Percentiles rank a stretch among this genome's conserved stretches.
Evolutionary conservation across 92 coral and sea anemone species (phyloP).

Genomic region (Epizoanthus fatuus): DNA sequence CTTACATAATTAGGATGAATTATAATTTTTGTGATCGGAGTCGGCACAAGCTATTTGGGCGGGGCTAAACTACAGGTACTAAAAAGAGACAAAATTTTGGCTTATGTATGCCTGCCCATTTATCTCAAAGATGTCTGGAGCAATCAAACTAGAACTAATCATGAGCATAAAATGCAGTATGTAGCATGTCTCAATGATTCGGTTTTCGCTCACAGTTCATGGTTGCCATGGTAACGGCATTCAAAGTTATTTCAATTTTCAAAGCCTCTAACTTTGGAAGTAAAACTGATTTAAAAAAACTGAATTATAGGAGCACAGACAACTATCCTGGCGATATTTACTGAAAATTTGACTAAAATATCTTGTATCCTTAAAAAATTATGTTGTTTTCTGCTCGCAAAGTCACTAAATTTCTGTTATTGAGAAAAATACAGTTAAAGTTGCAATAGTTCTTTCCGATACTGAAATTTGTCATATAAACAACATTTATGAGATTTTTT

Average conservation of each 20-base stretch:
- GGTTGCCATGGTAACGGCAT: slow-evolving; percentile 15
- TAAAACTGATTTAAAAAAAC: background rate
- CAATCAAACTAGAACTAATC: background rate
- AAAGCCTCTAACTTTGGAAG: background rate
- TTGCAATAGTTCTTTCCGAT: background rate
- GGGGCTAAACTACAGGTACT: slow-evolving; percentile 15
- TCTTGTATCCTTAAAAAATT: background rate
- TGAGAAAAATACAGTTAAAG: slow-evolving; percentile 7
- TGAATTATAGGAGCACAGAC: slow-evolving; percentile 6
- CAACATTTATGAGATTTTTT: background rate
- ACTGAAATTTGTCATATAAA: slow-evolving; percentile 3
- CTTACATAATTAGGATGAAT: background rate
- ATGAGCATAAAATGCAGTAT: slow-evolving; percentile 3
- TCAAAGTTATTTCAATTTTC: background rate
- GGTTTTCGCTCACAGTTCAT: slow-evolving; percentile 9
- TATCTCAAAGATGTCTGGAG: slow-evolving; percentile 9
- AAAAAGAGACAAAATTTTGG: background rate
- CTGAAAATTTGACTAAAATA: background rate
- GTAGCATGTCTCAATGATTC: slow-evolving; percentile 11
- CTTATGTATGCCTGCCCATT: slow-evolving; percentile 9
- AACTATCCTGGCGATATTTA: background rate
- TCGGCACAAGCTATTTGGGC: slow-evolving; percentile 23
- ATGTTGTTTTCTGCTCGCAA: background rate
- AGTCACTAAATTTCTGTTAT: background rate
- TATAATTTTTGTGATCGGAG: slow-evolving; percentile 1